Base-by-base conservation (phyloP, 2,113 vertebrate species). In the Chitala chitala region DNA sequence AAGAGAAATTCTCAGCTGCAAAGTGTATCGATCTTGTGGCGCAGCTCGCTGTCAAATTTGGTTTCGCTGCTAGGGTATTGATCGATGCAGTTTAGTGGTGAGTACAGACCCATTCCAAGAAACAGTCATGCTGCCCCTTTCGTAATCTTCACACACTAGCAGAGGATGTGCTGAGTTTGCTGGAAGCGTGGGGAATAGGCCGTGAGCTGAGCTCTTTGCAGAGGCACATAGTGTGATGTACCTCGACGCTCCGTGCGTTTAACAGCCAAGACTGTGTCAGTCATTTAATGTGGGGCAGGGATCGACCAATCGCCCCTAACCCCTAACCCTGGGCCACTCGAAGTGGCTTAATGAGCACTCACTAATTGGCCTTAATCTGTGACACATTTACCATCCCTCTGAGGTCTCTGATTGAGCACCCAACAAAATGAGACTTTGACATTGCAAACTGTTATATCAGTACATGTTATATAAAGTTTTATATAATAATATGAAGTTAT, bases 11-110 rank as follows among this genome's bases (percentile, higher is more conserved):
- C 24, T n/a, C 13, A 2, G 64, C n/a, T 29, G 53, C 66, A 46
- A 53, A 53, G 48, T 15, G 22, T 42, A 36, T 69, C 29, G 68
- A 69, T 69, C 46, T 31, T 53, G 46, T 68, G 15, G 20, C 46
- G 9, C 46, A 51, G 68, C 68, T 51, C 48, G 20, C 48, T 20
- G 68, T 9, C 68, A 69, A 42, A 38, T 53, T 26, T n/a, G 8
- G 50, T 69, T 33, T 69, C 20, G 3, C 48, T 10, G 24, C 68
- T 53, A 20, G 9, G 29, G 10, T 53, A 69, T 69, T 29, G 68
- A 69, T 51, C 68, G 26, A 69, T 24, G 5, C 48, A 69, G 48
- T 31, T 69, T n/a, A 51, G 53, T 50, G 46, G 44, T 42, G 38
- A 65, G 61, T n/a, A 17, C 48, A 69, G 31, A n/a, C 29, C 24